A percentile compares a stretch with the other conserved stretches of the same genome.
These are phyloP conservation scores for Hydrolagus colliei DNA, from an alignment of 2,797 vertebrate genomes.

Conservation along the genomic window DNA sequence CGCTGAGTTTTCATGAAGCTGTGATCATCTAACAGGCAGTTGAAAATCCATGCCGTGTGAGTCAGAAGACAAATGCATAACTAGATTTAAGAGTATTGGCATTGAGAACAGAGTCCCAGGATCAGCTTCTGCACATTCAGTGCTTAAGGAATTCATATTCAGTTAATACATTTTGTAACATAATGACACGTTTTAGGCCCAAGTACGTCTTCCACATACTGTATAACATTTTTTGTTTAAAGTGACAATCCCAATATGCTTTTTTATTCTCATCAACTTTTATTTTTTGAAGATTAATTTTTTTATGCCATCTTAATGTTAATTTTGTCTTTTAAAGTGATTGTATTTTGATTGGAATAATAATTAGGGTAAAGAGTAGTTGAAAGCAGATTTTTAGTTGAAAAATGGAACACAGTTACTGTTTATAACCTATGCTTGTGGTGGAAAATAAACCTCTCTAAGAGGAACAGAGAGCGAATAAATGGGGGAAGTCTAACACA, in stretches of 20 bases:
- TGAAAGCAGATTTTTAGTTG: not conserved
- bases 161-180: no score
- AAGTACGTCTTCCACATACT: no score
- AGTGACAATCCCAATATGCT: not conserved
- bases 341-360: not conserved
- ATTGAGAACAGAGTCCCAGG: no score
- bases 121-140: no score
- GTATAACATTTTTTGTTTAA: not conserved
- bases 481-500: not conserved
- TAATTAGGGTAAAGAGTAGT: not conserved
- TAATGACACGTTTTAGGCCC: no score
- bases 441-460: not conserved
- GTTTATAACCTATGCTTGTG: not conserved
- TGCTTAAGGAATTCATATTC: no score
- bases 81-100: no score
- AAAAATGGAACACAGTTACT: not conserved
- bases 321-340: not conserved
- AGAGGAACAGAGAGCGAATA: not conserved
- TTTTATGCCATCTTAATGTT: no score
- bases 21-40: no score
- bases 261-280: not conserved
- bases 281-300: not conserved
- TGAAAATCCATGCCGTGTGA: no score
- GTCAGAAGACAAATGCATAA: no score
- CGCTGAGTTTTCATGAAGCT: no score